Percentiles rank a stretch among this genome's conserved stretches.
Conservation (phyloP, 2,113 vertebrate genomes). For the Upupa epops region DNA sequence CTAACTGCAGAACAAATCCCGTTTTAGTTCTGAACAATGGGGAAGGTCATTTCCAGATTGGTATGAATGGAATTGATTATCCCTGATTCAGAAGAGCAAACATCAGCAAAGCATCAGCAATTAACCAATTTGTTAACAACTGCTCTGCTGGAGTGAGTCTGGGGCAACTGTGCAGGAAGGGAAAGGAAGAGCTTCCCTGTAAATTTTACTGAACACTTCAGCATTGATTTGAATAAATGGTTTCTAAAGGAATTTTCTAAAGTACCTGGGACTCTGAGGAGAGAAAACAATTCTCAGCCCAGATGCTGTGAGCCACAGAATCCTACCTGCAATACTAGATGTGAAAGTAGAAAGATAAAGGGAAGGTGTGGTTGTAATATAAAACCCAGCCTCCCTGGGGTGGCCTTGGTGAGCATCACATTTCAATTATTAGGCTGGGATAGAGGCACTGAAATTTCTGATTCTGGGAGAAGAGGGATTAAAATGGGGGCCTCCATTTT, state of each 20-base stretch:
- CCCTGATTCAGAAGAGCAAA: conserved; percentile 18
- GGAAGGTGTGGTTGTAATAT: background rate
- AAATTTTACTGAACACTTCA: conserved; percentile 24
- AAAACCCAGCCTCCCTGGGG: background rate
- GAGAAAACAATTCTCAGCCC: conserved; percentile 52
- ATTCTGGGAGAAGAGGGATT: background rate
- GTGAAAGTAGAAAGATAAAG: background rate
- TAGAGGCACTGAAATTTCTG: background rate
- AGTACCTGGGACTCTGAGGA: conserved; percentile 20
- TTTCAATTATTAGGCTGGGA: background rate
- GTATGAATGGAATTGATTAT: background rate
- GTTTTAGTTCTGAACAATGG: background rate
- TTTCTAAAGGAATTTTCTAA: conserved; percentile 49
- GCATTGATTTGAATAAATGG: conserved; percentile 3
- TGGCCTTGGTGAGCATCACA: background rate
- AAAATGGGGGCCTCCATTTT: background rate
- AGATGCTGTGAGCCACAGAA: conserved; percentile 38
- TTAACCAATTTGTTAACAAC: conserved; percentile 57
- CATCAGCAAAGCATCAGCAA: conserved; percentile 34
- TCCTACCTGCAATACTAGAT: conserved; percentile 23
- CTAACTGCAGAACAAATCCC: background rate
- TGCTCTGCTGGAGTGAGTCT: conserved; percentile 25
- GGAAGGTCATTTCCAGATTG: background rate
- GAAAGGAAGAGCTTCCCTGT: background rate
- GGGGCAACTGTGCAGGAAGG: background rate